Base-by-base conservation (phyloP, 2,888 invertebrate genomes). In the Diabrotica balteata region DNA sequence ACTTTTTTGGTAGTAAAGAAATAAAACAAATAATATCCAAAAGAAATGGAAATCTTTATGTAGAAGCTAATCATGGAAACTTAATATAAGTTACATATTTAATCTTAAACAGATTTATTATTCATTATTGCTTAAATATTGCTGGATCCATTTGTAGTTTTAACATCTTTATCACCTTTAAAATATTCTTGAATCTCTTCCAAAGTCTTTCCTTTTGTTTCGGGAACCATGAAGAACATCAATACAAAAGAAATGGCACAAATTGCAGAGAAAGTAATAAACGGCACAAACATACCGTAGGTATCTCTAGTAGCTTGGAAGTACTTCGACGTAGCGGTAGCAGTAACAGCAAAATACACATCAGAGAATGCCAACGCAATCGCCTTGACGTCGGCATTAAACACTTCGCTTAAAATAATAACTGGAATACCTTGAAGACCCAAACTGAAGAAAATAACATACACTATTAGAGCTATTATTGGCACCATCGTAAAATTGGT, bases 191-290 rank as follows among this genome's bases (percentile, higher is more conserved):
- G 91, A 76, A 92, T 91, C 77, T 89, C 87, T 63, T 90, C 87
- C 78, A 92, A 86, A 4, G 90, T 90, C 77, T 90, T 91, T 66
- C 90, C 90, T 80, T 90, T 91, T 5, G 91, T 91, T 83, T 91
- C 91, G 0, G 91, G 91, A n/a, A 91, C 86, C 72, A 87, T 82
- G n/a, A 87, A 80, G 61, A 86, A 73, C 76, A 91, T 88, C 80
- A 89, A 90, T 70, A 88, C 81, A 59, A 90, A 83, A 0, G 90
- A 90, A 64, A 89, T 68, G 22, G 89, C 80, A 22, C 89, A 90
- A 78, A 87, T 89, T 9, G 83, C 77, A 0, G 88, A 85, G 81
- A 91, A 91, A 75, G 87, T 87, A 84, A 88, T 89, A 80, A 91
- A 91, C 70, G 89, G 88, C 75, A 89, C 86, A 80, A 89, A 88